Evolutionary conservation across 2,113 vertebrate species (phyloP).

Genomic region (Chitala chitala): DNA sequence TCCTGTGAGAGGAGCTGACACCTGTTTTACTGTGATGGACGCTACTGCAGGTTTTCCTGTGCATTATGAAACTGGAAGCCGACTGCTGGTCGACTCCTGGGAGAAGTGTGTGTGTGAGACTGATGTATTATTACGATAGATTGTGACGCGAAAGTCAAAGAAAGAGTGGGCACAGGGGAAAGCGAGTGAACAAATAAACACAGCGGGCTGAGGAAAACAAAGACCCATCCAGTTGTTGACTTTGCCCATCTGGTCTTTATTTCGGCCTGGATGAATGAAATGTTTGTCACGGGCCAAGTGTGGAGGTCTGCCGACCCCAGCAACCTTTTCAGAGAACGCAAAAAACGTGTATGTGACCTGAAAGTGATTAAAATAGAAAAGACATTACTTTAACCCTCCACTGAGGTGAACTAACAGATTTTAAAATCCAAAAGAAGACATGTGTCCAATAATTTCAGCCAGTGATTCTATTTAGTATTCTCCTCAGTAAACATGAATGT

Average conservation of each 20-base stretch:
- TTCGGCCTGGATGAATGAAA: conserved; percentile 26
- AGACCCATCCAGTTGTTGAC: conserved; percentile 19
- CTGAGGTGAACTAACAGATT: conserved; percentile 4
- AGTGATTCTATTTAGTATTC: no score
- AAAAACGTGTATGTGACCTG: conserved; percentile 4
- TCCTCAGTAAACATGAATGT: no score
- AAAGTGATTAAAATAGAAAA: neutral
- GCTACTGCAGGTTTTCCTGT: no score
- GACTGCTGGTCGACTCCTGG: neutral
- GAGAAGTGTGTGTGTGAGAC: neutral
- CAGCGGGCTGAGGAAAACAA: neutral
- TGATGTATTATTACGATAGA: neutral
- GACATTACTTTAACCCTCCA: neutral
- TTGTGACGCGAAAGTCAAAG: conserved; percentile 2
- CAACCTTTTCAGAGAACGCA: conserved; percentile 6
- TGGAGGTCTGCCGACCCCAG: conserved; percentile 20
- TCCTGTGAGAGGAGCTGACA: neutral
- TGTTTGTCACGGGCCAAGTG: conserved; percentile 25
- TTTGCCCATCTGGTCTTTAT: conserved; percentile 33
- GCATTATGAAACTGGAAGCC: neutral
- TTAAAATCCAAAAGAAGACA: neutral
- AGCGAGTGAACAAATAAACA: conserved; percentile 27
- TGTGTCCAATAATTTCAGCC: neutral
- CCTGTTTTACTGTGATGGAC: neutral
- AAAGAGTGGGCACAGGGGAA: conserved; percentile 18